These are phyloP conservation scores for Heteromurus nitidus DNA, from an alignment of 2,888 invertebrate genomes.

Conservation along the genomic window DNA sequence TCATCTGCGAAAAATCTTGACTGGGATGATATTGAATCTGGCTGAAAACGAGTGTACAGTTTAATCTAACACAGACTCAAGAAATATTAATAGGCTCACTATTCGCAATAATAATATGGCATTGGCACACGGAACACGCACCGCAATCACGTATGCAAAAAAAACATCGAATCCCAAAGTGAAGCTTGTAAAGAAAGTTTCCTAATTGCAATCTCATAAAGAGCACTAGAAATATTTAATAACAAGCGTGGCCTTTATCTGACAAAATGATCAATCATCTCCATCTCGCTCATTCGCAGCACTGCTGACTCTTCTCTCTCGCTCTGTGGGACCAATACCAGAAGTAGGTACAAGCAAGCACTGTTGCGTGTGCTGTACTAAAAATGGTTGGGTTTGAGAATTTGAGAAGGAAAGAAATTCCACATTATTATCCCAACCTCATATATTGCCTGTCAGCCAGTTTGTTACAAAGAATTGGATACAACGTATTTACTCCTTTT, in stretches of 20 bases:
- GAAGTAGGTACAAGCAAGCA: neutral
- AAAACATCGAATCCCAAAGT: neutral
- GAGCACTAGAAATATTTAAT: slow-evolving; percentile 42
- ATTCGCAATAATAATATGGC: too few relatives aligned
- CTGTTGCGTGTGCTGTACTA: slow-evolving; percentile 24
- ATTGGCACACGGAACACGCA: slow-evolving; percentile 18
- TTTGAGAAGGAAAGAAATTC: slow-evolving; percentile 34
- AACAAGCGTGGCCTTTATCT: slow-evolving; percentile 56
- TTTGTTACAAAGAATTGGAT: slow-evolving; percentile 34
- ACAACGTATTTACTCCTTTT: slow-evolving; percentile 15
- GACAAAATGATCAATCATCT: slow-evolving; percentile 61
- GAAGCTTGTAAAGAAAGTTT: slow-evolving; percentile 35
- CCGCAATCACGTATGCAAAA: slow-evolving; percentile 9
- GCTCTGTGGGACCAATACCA: neutral
- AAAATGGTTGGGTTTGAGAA: slow-evolving; percentile 24
- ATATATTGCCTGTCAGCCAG: slow-evolving; percentile 43
- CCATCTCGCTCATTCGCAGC: too few relatives aligned
- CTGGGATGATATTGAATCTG: too few relatives aligned
- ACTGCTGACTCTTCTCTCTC: neutral
- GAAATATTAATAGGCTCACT: too few relatives aligned
- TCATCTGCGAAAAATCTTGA: too few relatives aligned
- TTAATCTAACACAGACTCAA: too few relatives aligned
- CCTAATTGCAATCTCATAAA: slow-evolving; percentile 47
- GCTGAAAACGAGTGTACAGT: too few relatives aligned
- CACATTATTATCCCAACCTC: slow-evolving; percentile 50